Evolutionary conservation across 2,797 vertebrate genomes (phyloP).

Genomic region (Taenioides sp.): DNA sequence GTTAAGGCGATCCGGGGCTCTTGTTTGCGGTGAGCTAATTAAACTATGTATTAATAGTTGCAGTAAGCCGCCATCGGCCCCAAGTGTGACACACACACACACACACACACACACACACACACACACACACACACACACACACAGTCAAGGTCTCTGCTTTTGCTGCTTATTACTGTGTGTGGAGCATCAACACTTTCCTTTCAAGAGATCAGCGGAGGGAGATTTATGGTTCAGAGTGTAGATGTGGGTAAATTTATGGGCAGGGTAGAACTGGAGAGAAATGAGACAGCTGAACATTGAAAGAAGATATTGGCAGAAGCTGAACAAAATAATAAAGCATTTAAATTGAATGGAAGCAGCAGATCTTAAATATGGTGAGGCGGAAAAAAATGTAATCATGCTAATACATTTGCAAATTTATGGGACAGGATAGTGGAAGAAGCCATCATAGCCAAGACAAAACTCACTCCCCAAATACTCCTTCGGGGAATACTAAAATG

Average conservation of each 20-base stretch:
- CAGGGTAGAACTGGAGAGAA: constrained; percentile 31
- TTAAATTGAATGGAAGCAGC: background rate
- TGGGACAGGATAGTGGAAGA: background rate
- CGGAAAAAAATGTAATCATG: background rate
- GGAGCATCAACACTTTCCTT: constrained; percentile 24
- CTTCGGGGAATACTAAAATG: background rate
- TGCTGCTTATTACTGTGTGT: constrained; percentile 48
- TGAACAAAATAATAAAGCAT: constrained; percentile 39
- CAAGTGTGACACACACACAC: constrained; percentile 37
- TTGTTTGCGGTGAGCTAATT: constrained; percentile 77
- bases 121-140: constrained; percentile 30
- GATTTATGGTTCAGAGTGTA: constrained; percentile 55
- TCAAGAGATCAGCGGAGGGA: constrained; percentile 34
- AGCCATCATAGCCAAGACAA: background rate
- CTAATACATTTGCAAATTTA: background rate
- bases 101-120: constrained; percentile 23
- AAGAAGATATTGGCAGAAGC: constrained; percentile 22
- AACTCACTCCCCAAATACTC: too few relatives aligned
- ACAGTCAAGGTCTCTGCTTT: constrained; percentile 43
- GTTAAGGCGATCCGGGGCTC: constrained; percentile 68
- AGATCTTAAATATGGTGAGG: background rate
- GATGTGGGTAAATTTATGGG: constrained; percentile 47
- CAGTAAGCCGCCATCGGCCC: constrained; percentile 59
- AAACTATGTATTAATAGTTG: constrained; percentile 80
- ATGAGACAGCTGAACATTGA: constrained; percentile 9